phyloP scores from a whole-genome alignment of 1,140 invertebrate genomes.

The Drosophila novamexicana region DNA sequence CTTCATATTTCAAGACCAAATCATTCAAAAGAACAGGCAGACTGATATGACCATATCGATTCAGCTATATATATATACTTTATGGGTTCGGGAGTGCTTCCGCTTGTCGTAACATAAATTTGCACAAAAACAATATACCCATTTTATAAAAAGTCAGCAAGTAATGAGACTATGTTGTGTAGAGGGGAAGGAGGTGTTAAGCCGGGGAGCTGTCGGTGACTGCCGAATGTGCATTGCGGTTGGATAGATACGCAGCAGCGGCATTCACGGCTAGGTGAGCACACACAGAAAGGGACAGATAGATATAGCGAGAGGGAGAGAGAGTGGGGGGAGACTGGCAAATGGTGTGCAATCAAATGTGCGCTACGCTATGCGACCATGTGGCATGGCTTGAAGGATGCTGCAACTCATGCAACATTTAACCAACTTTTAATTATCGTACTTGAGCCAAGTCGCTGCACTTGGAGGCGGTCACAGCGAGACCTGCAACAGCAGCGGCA shows the following conservation, averaged over 20 bases:
- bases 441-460: constrained; percentile 57
- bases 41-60: too few relatives aligned
- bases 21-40: too few relatives aligned
- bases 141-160: constrained; percentile 22
- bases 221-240: constrained; percentile 39
- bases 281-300: constrained; percentile 2
- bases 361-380: constrained; percentile 30
- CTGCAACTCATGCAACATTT: constrained; percentile 78
- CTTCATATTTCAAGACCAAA: too few relatives aligned
- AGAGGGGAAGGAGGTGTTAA: background rate
- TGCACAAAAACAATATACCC: too few relatives aligned
- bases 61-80: too few relatives aligned
- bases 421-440: constrained; percentile 81
- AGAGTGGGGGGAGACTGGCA: constrained; percentile 42
- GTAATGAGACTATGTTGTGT: constrained; percentile 25
- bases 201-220: constrained; percentile 8
- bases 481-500: constrained; percentile 34
- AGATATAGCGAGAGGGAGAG: constrained; percentile 6
- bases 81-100: too few relatives aligned
- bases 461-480: constrained; percentile 10
- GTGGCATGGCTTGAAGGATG: constrained; percentile 56
- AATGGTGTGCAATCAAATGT: constrained; percentile 80
- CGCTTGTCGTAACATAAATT: too few relatives aligned
- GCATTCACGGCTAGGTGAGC: constrained; percentile 34
- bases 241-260: constrained; percentile 22